Evolutionary conservation across 2,888 invertebrate genomes (phyloP), one percentile per base, ranked within the genome.

Genomic region (Colostygia pectinataria): DNA sequence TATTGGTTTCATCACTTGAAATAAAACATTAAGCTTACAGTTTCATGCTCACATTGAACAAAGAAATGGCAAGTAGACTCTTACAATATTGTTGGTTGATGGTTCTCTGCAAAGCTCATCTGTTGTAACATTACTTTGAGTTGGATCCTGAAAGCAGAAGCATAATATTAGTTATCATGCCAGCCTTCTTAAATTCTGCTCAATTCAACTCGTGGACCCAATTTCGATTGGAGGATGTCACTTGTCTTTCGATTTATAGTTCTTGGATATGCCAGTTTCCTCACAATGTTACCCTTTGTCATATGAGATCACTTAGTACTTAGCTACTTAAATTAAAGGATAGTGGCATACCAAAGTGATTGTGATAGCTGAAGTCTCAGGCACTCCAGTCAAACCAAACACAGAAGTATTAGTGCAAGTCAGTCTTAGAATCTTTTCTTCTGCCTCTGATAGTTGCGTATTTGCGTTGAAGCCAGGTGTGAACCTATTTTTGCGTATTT

Each of bases 341-440:
- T n/a, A n/a, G n/a, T n/a, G n/a, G n/a, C 40, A 13, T 47, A 80
- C 80, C 69, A 76, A 67, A 15, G 62, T 40, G 37, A 71, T 71
- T 34, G 61, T 56, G 24, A 71, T 42, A 23, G 66, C 68, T 44
- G 71, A 70, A 29, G 80, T 81, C 62, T 81, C 80, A n/a, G 80
- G 75, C 1, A 81, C 80, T 20, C 74, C 81, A 25, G 70, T 37
- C 1, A 81, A 62, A 5, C 80, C 80, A 68, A 80, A 81, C 2
- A 73, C 70, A 33, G 80, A 74, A 41, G 79, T 80, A 50, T 79
- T 80, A 31, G 74, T 73, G 48, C 80, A 78, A 23, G 80, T 77
- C 25, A 80, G 70, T 56, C 78, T 68, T 25, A 81, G 50, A 41
- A 81, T 81, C 42, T 80, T 81, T 49, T 80, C 73, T 51, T 81